Conservation (phyloP, 2,888 invertebrate genomes). For the Noctua fimbriata region DNA sequence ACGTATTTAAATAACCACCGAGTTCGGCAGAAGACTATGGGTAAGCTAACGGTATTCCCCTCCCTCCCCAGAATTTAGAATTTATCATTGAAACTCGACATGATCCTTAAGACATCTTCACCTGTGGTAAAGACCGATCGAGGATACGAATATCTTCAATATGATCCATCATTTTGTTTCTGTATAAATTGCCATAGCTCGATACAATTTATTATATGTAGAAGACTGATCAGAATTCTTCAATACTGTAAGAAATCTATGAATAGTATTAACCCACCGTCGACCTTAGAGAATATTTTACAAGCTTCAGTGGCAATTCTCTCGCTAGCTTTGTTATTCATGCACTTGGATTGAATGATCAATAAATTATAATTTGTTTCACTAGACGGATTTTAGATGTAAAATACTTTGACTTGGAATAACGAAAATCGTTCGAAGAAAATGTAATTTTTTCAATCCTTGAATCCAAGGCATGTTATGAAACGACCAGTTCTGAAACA, state of each 20-base stretch:
- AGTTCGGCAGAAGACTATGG: background rate
- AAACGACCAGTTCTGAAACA: background rate
- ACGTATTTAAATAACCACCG: background rate
- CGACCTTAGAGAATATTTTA: slow-evolving; percentile 48
- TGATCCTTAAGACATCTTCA: background rate
- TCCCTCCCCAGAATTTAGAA: background rate
- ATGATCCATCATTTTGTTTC: background rate
- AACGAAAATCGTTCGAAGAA: background rate
- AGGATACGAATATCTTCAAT: background rate
- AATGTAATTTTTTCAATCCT: background rate
- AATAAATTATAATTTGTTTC: slow-evolving; percentile 36
- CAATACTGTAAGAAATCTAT: slow-evolving; percentile 50
- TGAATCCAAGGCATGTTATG: background rate
- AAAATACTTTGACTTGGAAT: background rate
- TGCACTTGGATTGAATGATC: slow-evolving; percentile 41
- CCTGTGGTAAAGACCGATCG: background rate
- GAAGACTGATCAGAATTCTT: slow-evolving; percentile 34
- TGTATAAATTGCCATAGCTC: slow-evolving; percentile 16
- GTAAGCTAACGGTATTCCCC: background rate
- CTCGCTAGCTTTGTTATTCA: slow-evolving; percentile 48
- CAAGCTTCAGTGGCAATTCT: slow-evolving; percentile 40
- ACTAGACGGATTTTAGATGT: background rate
- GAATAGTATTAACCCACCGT: slow-evolving; percentile 59
- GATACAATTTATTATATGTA: slow-evolving; percentile 25
- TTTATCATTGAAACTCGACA: background rate